Conservation (phyloP, 2,888 invertebrate genomes). For the Eremobia ochroleuca region DNA sequence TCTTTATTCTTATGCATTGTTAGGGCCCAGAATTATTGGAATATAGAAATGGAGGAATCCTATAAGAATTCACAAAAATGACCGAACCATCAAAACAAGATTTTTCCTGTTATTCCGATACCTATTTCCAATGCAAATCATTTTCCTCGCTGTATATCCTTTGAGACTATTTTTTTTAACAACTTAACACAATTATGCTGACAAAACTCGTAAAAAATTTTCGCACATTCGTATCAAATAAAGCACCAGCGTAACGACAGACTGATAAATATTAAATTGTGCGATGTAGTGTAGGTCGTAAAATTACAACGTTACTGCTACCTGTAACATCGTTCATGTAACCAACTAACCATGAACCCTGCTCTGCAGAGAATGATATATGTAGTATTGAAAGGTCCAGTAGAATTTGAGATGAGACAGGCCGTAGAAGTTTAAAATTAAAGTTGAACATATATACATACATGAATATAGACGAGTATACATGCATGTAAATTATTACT, state of each 20-base stretch:
- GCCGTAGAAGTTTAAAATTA: background rate
- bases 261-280: conserved; percentile 37
- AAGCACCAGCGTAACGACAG: background rate
- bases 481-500: too few relatives aligned
- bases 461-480: too few relatives aligned
- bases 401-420: too few relatives aligned
- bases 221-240: background rate
- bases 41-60: too few relatives aligned
- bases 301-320: conserved; percentile 8
- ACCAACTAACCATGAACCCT: background rate
- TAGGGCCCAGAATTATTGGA: too few relatives aligned
- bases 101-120: too few relatives aligned
- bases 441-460: too few relatives aligned
- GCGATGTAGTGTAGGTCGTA: background rate
- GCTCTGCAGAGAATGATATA: background rate
- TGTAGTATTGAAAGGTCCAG: background rate
- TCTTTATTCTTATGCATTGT: too few relatives aligned
- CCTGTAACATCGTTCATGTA: background rate
- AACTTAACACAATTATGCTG: background rate
- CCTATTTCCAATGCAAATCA: too few relatives aligned
- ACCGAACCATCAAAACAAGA: too few relatives aligned
- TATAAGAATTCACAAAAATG: too few relatives aligned
- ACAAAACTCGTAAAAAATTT: background rate
- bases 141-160: too few relatives aligned
- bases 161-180: background rate